Conservation (phyloP, 2,797 vertebrate species). For the Eospalax fontanierii region DNA sequence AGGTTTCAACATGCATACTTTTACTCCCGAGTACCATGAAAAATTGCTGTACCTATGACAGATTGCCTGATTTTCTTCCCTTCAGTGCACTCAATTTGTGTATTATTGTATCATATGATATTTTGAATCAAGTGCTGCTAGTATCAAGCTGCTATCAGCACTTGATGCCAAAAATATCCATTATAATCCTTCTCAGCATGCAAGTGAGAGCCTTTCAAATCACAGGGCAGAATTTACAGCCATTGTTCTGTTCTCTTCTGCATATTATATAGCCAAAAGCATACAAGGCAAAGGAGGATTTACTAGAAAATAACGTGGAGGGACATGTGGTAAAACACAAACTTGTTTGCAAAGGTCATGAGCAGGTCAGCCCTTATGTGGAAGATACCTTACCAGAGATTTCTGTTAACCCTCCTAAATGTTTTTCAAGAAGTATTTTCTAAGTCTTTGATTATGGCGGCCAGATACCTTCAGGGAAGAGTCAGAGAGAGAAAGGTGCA, state of each 20-base stretch:
- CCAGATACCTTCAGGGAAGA: slow-evolving; percentile 68
- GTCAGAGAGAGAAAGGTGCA: slow-evolving; percentile 2
- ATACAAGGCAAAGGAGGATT: slow-evolving; percentile 76
- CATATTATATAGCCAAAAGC: slow-evolving; percentile 60
- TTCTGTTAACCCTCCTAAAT: slow-evolving; percentile 69
- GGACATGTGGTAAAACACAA: slow-evolving; percentile 69
- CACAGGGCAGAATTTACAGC: slow-evolving; percentile 51
- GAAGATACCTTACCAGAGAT: slow-evolving; percentile 71
- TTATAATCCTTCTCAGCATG: slow-evolving; percentile 80
- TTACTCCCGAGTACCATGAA: not conserved
- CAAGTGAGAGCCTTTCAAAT: slow-evolving; percentile 81
- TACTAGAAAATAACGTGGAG: slow-evolving; percentile 72
- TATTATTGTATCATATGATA: slow-evolving; percentile 70
- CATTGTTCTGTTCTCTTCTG: slow-evolving; percentile 76
- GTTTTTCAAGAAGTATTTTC: slow-evolving; percentile 75
- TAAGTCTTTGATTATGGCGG: too few relatives aligned
- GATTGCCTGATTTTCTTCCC: not conserved
- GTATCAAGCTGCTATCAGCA: slow-evolving; percentile 79
- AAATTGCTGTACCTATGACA: slow-evolving; percentile 53
- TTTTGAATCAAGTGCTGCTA: slow-evolving; percentile 77
- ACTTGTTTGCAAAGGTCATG: slow-evolving; percentile 67
- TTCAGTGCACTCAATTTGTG: slow-evolving; percentile 61
- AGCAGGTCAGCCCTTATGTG: slow-evolving; percentile 83
- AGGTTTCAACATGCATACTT: not conserved
- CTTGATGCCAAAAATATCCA: slow-evolving; percentile 81